A percentile compares a stretch with the other conserved stretches of the same genome.
Evolutionary conservation across 2,797 vertebrate genomes (phyloP).

Genomic region (Spinibarbus caldwelli): DNA sequence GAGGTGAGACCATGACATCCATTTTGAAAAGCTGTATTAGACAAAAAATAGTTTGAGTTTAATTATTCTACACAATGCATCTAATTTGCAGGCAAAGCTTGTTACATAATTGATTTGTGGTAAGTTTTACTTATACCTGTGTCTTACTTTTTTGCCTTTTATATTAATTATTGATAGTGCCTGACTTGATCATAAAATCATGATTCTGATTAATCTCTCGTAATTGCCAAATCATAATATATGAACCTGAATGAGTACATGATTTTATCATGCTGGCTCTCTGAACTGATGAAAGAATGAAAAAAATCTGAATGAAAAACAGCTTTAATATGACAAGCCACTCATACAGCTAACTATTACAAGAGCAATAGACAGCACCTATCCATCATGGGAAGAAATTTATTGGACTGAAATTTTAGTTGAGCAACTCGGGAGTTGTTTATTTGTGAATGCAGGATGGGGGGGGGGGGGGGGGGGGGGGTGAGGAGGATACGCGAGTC

Average conservation of each 20-base stretch:
- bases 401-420: conserved; percentile 37
- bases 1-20: neutral
- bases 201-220: neutral
- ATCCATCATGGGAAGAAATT: neutral
- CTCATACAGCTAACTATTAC: conserved; percentile 19
- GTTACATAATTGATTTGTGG: neutral
- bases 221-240: conserved; percentile 21
- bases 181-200: neutral
- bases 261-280: conserved; percentile 27
- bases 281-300: conserved; percentile 8
- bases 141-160: conserved; percentile 16
- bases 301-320: conserved; percentile 15
- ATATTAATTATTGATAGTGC: conserved; percentile 6
- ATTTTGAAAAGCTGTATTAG: neutral
- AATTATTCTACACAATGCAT: neutral
- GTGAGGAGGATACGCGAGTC: conserved; percentile 48
- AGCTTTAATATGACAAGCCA: conserved; percentile 5
- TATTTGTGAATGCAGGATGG: conserved; percentile 59
- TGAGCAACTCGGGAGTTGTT: conserved; percentile 59
- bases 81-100: neutral
- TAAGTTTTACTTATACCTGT: neutral
- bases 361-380: conserved; percentile 33
- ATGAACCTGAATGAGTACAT: neutral
- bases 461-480: neutral
- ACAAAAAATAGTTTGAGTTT: neutral